These are phyloP conservation scores for Hemiprocne comata DNA, from an alignment of 2,113 vertebrate species.

Conservation along the genomic window DNA sequence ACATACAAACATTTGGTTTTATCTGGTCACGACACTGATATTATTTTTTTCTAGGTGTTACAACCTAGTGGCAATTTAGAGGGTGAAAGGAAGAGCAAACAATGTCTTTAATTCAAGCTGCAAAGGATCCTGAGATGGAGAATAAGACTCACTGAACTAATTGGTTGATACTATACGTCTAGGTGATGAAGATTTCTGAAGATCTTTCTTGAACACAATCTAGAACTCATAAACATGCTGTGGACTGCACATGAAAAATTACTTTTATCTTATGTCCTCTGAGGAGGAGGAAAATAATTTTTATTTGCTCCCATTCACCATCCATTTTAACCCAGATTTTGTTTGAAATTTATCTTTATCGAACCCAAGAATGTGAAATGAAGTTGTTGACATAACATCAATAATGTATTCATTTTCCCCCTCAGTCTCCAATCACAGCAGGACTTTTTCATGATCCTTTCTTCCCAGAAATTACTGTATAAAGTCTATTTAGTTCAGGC, in stretches of 20 bases:
- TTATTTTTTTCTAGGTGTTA: background rate
- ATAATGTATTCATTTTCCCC: conserved; percentile 5
- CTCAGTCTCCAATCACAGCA: background rate
- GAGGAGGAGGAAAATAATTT: background rate
- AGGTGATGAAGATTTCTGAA: background rate
- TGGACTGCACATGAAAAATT: background rate
- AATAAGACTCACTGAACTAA: background rate
- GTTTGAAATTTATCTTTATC: background rate
- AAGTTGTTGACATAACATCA: conserved; percentile 24
- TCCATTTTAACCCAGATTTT: background rate
- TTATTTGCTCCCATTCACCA: background rate
- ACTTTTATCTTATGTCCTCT: background rate
- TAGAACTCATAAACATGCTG: background rate
- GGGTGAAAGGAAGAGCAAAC: background rate
- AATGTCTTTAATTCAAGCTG: background rate
- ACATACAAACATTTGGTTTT: background rate
- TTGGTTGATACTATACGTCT: background rate
- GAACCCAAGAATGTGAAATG: background rate
- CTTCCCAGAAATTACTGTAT: background rate
- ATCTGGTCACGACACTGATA: accelerated
- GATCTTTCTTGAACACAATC: background rate
- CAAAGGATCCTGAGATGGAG: background rate
- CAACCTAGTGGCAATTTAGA: background rate
- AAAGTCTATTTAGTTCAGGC: background rate
- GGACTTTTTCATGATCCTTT: background rate